A percentile compares a stretch with the other conserved stretches of the same genome.
These are phyloP conservation scores for Coranthus polyacanthus DNA, from an alignment of 2,797 vertebrate species.

Conservation along the genomic window DNA sequence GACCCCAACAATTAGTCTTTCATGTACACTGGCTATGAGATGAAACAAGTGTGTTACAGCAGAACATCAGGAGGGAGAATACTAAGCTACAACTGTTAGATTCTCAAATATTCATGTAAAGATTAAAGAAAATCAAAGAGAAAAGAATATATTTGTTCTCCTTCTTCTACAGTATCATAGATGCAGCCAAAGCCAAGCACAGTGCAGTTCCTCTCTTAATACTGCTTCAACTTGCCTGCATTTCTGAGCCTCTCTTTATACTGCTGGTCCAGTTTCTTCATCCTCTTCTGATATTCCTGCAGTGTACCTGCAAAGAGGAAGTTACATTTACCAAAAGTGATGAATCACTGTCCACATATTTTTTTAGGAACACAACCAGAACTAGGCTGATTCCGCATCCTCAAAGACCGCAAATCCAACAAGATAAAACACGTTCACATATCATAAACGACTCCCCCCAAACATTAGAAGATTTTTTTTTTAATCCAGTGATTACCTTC, in stretches of 20 bases:
- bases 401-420: conserved; percentile 6
- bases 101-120: no score
- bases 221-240: conserved; percentile 85
- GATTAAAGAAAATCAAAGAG: no score
- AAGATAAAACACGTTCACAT: conserved; percentile 10
- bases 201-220: neutral
- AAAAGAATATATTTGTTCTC: no score
- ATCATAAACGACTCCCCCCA: neutral
- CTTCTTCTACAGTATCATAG: no score
- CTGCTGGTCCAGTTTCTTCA: conserved; percentile 99
- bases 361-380: no score
- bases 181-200: neutral
- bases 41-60: no score
- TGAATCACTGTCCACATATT: neutral
- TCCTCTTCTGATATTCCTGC: conserved; percentile 98
- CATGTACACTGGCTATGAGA: no score
- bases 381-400: neutral
- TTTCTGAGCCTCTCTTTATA: conserved; percentile 98
- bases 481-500: conserved; percentile 89
- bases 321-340: neutral
- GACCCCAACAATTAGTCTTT: no score
- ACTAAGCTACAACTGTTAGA: no score
- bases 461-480: neutral
- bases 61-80: no score
- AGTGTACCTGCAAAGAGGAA: conserved; percentile 87